A percentile compares a stretch with the other conserved stretches of the same genome.
Evolutionary conservation across 1,140 invertebrate genomes (phyloP).

Genomic region (Platyura marginata): DNA sequence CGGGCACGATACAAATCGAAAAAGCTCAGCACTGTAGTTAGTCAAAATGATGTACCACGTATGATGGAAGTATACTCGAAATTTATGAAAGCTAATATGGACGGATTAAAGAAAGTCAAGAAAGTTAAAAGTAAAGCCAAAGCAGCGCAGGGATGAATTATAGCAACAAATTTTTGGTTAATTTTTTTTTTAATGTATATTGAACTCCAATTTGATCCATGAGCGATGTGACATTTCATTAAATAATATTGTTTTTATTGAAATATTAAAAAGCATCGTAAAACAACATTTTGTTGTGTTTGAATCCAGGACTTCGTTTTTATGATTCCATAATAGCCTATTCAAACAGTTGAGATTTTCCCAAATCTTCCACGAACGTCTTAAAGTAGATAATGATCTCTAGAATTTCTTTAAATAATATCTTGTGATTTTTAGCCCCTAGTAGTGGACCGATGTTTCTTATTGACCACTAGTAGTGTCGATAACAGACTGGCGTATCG

Average conservation of each 20-base stretch:
- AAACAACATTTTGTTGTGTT: not conserved
- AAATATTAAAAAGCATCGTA: not conserved
- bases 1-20: slow-evolving; percentile 48
- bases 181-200: too few species aligned
- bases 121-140: slow-evolving; percentile 54
- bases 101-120: slow-evolving; percentile 67
- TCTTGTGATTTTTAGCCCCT: too few species aligned
- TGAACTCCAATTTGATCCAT: too few species aligned
- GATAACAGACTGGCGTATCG: too few species aligned
- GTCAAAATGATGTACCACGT: slow-evolving; percentile 65
- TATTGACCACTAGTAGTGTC: too few species aligned
- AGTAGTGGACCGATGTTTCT: too few species aligned
- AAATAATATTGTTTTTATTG: not conserved
- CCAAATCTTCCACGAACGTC: too few species aligned
- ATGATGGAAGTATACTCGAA: slow-evolving; percentile 68
- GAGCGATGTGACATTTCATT: too few species aligned
- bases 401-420: too few species aligned
- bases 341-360: not conserved
- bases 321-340: not conserved
- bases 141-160: slow-evolving; percentile 28
- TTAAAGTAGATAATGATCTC: too few species aligned
- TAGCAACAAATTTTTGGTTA: slow-evolving; percentile 9
- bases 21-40: slow-evolving; percentile 50
- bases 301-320: not conserved
- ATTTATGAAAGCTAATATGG: slow-evolving; percentile 63